A percentile compares a stretch with the other conserved stretches of the same genome.
These are phyloP conservation scores for Onychorhynchus coronatus DNA, from an alignment of 2,113 vertebrate species.

Conservation along the genomic window DNA sequence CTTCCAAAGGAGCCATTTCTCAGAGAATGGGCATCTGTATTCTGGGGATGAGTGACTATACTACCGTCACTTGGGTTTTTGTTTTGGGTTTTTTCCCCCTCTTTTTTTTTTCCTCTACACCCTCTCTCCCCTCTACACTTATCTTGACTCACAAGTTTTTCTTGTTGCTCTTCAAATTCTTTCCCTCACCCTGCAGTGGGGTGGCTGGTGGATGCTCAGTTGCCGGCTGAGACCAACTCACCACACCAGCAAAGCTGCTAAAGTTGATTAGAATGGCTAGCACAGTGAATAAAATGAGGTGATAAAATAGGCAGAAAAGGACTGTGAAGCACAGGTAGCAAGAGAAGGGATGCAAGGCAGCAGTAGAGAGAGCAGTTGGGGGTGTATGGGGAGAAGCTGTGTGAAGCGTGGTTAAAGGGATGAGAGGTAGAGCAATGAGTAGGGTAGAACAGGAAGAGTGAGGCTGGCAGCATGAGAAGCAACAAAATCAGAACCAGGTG, in stretches of 20 bases:
- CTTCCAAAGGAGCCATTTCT: not conserved
- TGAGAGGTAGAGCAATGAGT: not conserved
- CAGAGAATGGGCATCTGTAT: not conserved
- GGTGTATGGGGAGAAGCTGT: rapidly evolving
- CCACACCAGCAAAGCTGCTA: not conserved
- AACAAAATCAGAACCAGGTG: not conserved
- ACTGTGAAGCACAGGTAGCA: not conserved
- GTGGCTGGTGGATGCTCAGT: not conserved
- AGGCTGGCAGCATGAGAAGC: not conserved
- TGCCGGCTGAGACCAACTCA: not conserved
- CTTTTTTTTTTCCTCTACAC: rapidly evolving
- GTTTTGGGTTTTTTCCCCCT: not conserved
- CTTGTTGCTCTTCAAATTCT: not conserved
- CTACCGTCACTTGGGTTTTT: not conserved
- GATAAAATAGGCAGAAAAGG: not conserved
- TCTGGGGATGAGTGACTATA: not conserved
- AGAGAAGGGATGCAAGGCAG: not conserved
- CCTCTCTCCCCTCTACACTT: rapidly evolving
- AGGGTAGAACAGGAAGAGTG: not conserved
- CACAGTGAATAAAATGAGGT: not conserved
- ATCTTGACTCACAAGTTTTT: not conserved
- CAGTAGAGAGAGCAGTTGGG: not conserved
- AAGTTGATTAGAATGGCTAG: not conserved
- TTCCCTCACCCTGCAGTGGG: not conserved
- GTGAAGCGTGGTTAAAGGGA: not conserved